A percentile compares a stretch with the other conserved stretches of the same genome.
Conservation (phyloP, 2,888 invertebrate genomes). For the Fabriciana adippe region DNA sequence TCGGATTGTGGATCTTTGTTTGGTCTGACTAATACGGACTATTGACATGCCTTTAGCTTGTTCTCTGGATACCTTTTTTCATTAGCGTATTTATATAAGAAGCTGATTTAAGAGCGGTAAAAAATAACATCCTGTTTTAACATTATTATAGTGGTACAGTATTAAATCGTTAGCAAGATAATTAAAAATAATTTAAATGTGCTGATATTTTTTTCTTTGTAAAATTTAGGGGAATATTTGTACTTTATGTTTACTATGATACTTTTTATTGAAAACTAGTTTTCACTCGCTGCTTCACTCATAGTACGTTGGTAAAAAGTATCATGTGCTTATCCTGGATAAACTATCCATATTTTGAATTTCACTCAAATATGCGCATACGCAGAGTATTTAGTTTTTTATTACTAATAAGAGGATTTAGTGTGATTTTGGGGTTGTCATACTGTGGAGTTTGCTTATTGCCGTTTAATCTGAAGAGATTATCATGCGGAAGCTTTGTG, state of each 20-base stretch:
- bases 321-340: no score
- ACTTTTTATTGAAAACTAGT: neutral
- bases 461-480: no score
- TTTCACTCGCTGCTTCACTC: no score
- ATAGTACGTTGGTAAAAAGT: no score
- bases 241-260: neutral
- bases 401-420: no score
- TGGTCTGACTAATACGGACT: slow-evolving; percentile 71
- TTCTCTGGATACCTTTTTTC: slow-evolving; percentile 28
- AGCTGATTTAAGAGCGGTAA: slow-evolving; percentile 1
- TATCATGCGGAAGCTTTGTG: no score
- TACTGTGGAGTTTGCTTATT: no score
- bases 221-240: neutral
- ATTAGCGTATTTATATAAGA: slow-evolving; percentile 43
- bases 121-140: slow-evolving; percentile 14
- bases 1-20: slow-evolving; percentile 78
- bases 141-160: slow-evolving; percentile 1
- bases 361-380: no score
- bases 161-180: neutral
- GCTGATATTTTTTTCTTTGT: no score
- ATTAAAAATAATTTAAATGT: neutral
- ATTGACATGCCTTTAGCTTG: slow-evolving; percentile 50
- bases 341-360: no score
- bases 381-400: no score
- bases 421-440: no score